phyloP scores from a whole-genome alignment of 2,888 invertebrate genomes.

The Epistrophella euchroma region DNA sequence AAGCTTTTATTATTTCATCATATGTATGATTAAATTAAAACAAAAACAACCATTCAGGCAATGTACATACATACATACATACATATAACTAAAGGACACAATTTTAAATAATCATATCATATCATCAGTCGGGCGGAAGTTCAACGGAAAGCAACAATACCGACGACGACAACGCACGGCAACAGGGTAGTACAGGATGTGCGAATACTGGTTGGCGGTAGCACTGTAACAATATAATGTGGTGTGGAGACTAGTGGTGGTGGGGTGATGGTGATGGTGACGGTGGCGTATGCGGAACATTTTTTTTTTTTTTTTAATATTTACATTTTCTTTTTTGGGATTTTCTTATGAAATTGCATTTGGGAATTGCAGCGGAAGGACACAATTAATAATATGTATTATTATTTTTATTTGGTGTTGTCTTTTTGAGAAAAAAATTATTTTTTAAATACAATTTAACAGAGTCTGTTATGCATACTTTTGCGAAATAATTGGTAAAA shows the following conservation, averaged over 20 bases:
- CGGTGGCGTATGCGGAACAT: slow-evolving; percentile 49
- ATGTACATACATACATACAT: background rate
- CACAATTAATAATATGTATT: slow-evolving; percentile 51
- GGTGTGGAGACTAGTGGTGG: slow-evolving; percentile 21
- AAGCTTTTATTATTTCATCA: slow-evolving; percentile 73
- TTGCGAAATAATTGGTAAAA: background rate
- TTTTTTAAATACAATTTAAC: background rate
- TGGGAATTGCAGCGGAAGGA: slow-evolving; percentile 63
- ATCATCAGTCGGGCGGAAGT: slow-evolving; percentile 58
- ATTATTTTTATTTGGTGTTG: background rate
- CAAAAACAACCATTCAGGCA: slow-evolving; percentile 41
- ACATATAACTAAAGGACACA: slow-evolving; percentile 47
- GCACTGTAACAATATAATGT: slow-evolving; percentile 47
- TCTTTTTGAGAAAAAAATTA: background rate
- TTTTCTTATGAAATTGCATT: slow-evolving; percentile 58
- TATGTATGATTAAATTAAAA: slow-evolving; percentile 75
- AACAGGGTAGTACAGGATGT: background rate
- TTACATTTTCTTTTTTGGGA: slow-evolving; percentile 25
- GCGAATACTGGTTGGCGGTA: background rate
- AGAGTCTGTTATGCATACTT: background rate
- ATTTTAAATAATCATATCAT: slow-evolving; percentile 74
- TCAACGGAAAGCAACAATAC: slow-evolving; percentile 42
- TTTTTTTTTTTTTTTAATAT: slow-evolving; percentile 48
- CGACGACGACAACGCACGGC: background rate
- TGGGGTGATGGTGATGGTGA: slow-evolving; percentile 29